Percentiles rank a stretch among this genome's conserved stretches.
Conservation (phyloP, 2,113 vertebrate genomes). For the Quiscalus mexicanus region DNA sequence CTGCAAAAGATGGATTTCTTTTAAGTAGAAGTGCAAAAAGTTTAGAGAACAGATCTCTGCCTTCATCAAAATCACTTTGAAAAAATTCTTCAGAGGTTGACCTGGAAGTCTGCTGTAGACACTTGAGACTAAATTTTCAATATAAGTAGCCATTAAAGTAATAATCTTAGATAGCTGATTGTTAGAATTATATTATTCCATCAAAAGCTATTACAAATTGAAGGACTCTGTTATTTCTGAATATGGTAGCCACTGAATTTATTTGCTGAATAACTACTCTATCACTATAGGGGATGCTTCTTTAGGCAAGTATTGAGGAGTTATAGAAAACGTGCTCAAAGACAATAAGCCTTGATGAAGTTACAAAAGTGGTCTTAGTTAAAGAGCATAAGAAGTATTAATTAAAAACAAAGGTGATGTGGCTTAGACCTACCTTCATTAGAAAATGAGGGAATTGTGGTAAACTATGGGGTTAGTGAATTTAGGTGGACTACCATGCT, state of each 20-base stretch:
- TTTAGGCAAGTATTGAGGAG: not conserved
- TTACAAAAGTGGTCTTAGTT: not conserved
- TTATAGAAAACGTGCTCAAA: not conserved
- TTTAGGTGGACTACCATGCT: not conserved
- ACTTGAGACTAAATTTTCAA: not conserved
- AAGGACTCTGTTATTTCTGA: not conserved
- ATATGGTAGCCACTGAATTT: not conserved
- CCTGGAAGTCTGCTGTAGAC: not conserved
- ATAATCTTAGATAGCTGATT: not conserved
- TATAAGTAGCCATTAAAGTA: not conserved
- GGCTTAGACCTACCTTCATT: not conserved
- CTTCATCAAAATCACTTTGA: not conserved
- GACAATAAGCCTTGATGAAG: not conserved
- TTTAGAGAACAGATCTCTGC: not conserved
- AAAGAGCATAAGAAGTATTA: not conserved
- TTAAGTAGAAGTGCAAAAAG: not conserved
- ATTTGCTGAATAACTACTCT: not conserved
- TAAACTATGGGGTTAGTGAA: not conserved
- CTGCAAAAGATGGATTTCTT: not conserved
- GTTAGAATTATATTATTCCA: not conserved
- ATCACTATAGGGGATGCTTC: not conserved
- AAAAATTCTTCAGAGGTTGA: not conserved
- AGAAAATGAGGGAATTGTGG: not conserved
- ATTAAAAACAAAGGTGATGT: not conserved
- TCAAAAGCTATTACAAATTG: not conserved